These are phyloP conservation scores for Folsomia candida DNA, from an alignment of 2,888 invertebrate genomes.

Conservation along the genomic window DNA sequence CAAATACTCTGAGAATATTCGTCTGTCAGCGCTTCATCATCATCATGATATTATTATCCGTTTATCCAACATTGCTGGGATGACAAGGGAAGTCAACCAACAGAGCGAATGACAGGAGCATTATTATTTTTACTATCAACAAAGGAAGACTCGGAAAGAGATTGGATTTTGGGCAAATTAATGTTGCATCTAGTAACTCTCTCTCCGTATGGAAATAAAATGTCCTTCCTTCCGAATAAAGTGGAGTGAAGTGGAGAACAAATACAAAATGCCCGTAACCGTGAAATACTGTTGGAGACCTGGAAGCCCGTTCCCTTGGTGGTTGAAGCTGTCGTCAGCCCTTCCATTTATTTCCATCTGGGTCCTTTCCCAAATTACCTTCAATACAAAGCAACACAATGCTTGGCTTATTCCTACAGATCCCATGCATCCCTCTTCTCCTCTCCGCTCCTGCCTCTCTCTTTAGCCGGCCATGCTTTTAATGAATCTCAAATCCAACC, in stretches of 20 bases:
- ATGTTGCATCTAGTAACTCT: constrained; percentile 1
- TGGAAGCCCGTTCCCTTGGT: constrained; percentile 13
- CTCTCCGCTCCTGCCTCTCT: no score
- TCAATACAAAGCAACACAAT: constrained; percentile 1
- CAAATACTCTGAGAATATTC: no score
- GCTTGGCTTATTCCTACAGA: not conserved
- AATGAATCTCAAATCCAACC: constrained; percentile 12
- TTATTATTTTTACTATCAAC: constrained; percentile 18
- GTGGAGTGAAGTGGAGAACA: not conserved
- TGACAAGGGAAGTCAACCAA: no score
- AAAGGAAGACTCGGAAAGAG: constrained; percentile 12
- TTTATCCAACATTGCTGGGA: no score
- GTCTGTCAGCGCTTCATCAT: no score
- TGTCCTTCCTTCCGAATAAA: constrained; percentile 1
- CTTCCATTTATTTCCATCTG: constrained; percentile 21
- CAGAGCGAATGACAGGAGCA: constrained; percentile 13
- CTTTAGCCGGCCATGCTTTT: not conserved
- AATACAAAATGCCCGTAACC: constrained; percentile 3
- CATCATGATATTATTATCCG: no score
- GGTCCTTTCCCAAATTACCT: constrained; percentile 18
- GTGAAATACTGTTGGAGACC: constrained; percentile 2
- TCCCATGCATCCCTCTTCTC: not conserved
- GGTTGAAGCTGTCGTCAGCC: constrained; percentile 17
- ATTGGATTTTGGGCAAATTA: constrained; percentile 19
- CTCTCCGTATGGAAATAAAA: constrained; percentile 17